Percentiles rank a stretch among this genome's conserved stretches.
These are phyloP conservation scores for Meloidogyne exigua DNA, from an alignment of 1,140 invertebrate genomes.

Conservation along the genomic window DNA sequence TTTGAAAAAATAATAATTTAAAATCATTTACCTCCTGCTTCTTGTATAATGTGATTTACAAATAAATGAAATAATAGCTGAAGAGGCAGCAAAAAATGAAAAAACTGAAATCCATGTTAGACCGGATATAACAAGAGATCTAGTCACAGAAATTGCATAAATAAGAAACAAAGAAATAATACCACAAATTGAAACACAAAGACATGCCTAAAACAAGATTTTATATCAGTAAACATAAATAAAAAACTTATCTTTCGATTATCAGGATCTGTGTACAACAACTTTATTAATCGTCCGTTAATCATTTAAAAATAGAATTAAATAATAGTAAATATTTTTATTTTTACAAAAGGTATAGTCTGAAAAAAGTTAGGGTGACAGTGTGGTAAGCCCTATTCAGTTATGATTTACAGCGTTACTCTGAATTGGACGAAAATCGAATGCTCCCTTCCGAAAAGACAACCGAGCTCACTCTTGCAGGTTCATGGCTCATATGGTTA, in stretches of 20 bases:
- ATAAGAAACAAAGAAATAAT: conserved; percentile 52
- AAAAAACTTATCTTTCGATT: not conserved
- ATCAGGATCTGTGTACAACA: not conserved
- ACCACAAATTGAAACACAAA: conserved; percentile 32
- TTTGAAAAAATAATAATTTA: not conserved
- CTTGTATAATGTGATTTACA: conserved; percentile 37
- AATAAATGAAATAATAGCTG: conserved; percentile 51
- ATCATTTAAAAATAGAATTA: not conserved
- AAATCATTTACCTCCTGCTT: conserved; percentile 43
- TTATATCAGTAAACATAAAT: no score
- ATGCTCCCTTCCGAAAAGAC: conserved; percentile 1
- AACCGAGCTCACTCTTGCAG: conserved; percentile 13
- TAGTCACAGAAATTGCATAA: conserved; percentile 49
- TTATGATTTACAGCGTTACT: conserved; percentile 8
- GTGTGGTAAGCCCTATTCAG: conserved; percentile 30
- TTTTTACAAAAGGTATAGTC: no score
- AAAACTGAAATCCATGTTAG: conserved; percentile 58
- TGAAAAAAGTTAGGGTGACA: conserved; percentile 13
- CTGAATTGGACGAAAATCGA: conserved; percentile 10
- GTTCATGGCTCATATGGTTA: conserved; percentile 16
- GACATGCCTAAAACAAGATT: conserved; percentile 21
- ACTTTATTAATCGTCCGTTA: not conserved
- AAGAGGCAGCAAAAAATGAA: conserved; percentile 53
- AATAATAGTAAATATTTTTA: no score
- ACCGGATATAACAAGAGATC: conserved; percentile 53